Base-by-base conservation (phyloP, 2,113 vertebrate species). In the Murina feae region DNA sequence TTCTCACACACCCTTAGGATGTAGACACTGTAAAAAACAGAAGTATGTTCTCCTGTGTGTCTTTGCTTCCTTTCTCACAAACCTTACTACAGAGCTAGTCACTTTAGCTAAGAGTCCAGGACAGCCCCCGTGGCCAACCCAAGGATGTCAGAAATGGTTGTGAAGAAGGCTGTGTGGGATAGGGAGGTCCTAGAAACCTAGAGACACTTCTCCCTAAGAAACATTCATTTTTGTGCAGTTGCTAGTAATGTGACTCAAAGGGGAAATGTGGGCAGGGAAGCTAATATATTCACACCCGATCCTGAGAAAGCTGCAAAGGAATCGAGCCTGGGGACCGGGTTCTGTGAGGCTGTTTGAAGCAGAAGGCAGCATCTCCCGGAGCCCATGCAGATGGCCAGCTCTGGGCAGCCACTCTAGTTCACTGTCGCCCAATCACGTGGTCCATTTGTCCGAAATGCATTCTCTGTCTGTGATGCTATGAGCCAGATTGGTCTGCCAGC, bases 111-210 rank as follows among this genome's bases (percentile, higher is more conserved):
- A n/a, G 39, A 82, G 35, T 78, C 81, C 28, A 42, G 49, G 35
- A 32, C 1, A 76, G 23, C 13, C 7, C 5, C 23, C 44, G 1
- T 17, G 25, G n/a, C 44, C 13, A 75, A 28, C 1, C 1, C 28
- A 25, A 75, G 13, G 39, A 78, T 10, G 47, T 3, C 4, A 7
- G 47, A 66, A 63, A 58, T 6, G 13, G 0, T 47, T 53, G 14
- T 12, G 0, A 71, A 42, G 32, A 9, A 11, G n/a, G 2, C 23
- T n/a, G 0, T 25, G 25, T 37, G 28, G 3, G 32, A 0, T 6
- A 76, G 32, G 20, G 16, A 55, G 1, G 2, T 3, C 28, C n/a
- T 68, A 32, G 17, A n/a, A 78, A 72, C 12, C 14, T 32, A 68
- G 35, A 39, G 23, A 47, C 8, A 74, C 14, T 2, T 49, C 0